Evolutionary conservation across 2,797 vertebrate species (phyloP).

Genomic region (Hippopotamyrus pictus): DNA sequence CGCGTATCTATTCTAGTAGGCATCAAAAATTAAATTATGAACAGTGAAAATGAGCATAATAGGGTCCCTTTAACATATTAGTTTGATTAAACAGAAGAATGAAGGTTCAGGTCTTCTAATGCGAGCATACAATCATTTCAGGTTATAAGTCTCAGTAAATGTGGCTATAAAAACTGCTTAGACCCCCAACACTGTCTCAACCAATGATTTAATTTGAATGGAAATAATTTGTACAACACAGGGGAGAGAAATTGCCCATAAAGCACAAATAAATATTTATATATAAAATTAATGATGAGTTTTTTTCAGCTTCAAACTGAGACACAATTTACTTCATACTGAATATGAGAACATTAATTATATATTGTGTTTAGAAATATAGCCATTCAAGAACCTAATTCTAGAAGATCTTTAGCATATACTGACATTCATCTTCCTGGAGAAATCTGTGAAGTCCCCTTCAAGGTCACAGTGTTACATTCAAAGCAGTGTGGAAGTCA

Average conservation of each 20-base stretch:
- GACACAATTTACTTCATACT: neutral
- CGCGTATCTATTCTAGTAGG: neutral
- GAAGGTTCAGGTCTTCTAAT: slow-evolving; percentile 38
- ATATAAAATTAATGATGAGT: neutral
- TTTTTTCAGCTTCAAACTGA: neutral
- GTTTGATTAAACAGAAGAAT: slow-evolving; percentile 25
- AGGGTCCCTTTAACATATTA: neutral
- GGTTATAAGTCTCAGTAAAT: slow-evolving; percentile 56
- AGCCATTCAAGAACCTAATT: neutral
- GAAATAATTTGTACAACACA: slow-evolving; percentile 24
- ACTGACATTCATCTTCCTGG: slow-evolving; percentile 12
- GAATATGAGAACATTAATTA: slow-evolving; percentile 4
- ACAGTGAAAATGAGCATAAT: neutral
- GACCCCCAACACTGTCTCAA: slow-evolving; percentile 28
- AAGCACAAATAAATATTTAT: neutral
- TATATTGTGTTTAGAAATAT: neutral
- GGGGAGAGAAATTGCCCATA: slow-evolving; percentile 7
- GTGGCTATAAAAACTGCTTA: slow-evolving; percentile 40
- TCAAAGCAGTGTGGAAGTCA: neutral
- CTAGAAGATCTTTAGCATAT: neutral
- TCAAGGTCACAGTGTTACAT: slow-evolving; percentile 3
- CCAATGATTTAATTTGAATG: slow-evolving; percentile 40
- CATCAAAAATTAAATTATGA: neutral
- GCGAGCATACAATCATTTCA: slow-evolving; percentile 53
- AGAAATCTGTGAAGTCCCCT: neutral